These are phyloP conservation scores for Allobates femoralis DNA, from an alignment of 2,797 vertebrate genomes.

Conservation along the genomic window DNA sequence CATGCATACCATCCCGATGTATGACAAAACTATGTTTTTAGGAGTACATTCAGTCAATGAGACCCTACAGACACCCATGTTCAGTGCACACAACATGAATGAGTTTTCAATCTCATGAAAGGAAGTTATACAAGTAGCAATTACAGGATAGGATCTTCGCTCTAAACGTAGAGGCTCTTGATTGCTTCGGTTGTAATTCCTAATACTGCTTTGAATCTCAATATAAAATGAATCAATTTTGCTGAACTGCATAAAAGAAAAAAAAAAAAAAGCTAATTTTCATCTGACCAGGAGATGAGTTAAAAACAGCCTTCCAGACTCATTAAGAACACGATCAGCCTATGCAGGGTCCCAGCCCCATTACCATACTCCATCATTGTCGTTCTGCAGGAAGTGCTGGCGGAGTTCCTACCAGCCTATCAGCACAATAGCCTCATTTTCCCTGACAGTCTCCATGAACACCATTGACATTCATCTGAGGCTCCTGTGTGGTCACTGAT, in stretches of 20 bases:
- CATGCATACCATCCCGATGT: neutral
- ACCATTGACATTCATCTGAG: constrained; percentile 33
- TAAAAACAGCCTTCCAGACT: constrained; percentile 1
- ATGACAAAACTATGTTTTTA: neutral
- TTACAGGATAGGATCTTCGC: neutral
- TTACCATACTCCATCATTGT: constrained; percentile 39
- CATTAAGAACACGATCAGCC: constrained; percentile 20
- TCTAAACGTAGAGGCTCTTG: neutral
- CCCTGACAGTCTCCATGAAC: constrained; percentile 30
- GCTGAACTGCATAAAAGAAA: neutral
- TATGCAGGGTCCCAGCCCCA: constrained; percentile 20
- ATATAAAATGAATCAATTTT: neutral
- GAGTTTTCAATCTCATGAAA: neutral
- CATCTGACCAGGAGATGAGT: constrained; percentile 3
- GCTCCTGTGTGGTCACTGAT: constrained; percentile 26
- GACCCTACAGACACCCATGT: no score
- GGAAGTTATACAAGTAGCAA: no score
- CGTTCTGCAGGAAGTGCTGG: constrained; percentile 33
- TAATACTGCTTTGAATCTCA: neutral
- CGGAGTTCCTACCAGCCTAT: constrained; percentile 27
- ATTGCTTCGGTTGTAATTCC: neutral
- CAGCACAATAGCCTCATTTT: constrained; percentile 32
- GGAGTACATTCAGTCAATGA: no score
- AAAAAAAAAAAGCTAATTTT: neutral
- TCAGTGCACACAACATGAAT: neutral